A percentile compares a stretch with the other conserved stretches of the same genome.
Conservation (phyloP, 1,140 invertebrate genomes). For the Latrodectus geometricus region DNA sequence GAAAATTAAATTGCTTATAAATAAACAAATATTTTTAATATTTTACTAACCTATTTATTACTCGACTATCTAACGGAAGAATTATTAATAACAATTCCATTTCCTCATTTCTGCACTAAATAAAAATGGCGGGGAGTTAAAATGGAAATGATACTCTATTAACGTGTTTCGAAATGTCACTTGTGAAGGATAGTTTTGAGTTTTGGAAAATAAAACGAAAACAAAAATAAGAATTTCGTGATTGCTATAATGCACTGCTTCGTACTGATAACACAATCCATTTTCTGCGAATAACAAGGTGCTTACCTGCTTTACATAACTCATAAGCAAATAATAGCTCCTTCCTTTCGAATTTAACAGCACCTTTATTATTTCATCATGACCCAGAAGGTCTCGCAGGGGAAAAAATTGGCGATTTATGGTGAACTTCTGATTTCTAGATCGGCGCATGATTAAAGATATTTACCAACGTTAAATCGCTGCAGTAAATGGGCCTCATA, state of each 20-base stretch:
- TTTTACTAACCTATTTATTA: too few species aligned
- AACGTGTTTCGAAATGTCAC: not conserved
- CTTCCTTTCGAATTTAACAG: constrained; percentile 19
- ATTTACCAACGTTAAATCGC: constrained; percentile 32
- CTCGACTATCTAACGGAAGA: too few species aligned
- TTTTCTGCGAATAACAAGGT: constrained; percentile 42
- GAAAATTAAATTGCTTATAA: too few species aligned
- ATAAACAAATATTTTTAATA: too few species aligned
- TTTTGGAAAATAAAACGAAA: not conserved
- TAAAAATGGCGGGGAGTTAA: too few species aligned
- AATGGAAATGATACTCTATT: not conserved
- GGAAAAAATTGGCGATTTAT: constrained; percentile 25
- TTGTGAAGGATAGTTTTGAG: not conserved
- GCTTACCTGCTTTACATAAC: constrained; percentile 40
- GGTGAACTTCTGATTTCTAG: not conserved
- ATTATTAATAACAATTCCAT: too few species aligned
- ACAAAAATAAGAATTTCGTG: constrained; percentile 1
- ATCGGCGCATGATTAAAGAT: constrained; percentile 23
- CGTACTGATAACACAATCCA: not conserved
- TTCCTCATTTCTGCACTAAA: too few species aligned
- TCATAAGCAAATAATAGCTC: constrained; percentile 50
- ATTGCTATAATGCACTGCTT: not conserved
- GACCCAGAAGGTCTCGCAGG: not conserved
- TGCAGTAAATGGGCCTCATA: constrained; percentile 37
- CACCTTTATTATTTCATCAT: constrained; percentile 45